phyloP scores from a whole-genome alignment of 2,113 vertebrate genomes.

The Eleginops maclovinus region DNA sequence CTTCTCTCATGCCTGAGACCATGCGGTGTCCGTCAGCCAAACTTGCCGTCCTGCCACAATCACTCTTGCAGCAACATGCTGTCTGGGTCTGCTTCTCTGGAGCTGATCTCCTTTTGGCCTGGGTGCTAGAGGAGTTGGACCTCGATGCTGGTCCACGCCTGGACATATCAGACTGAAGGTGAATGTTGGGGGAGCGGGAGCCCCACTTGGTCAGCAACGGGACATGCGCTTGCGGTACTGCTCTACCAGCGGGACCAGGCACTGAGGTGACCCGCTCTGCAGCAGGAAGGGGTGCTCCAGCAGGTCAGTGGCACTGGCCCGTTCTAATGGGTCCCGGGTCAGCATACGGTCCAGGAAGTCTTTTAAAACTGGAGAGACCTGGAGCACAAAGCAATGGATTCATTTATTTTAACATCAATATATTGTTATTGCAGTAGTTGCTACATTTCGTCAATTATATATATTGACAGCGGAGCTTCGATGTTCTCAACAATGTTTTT shows the following conservation, averaged over 20 bases:
- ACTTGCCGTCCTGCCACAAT: slow-evolving; percentile 39
- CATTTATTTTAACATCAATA: neutral
- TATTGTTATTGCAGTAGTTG: neutral
- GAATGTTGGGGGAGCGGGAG: slow-evolving; percentile 23
- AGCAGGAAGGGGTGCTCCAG: slow-evolving; percentile 97
- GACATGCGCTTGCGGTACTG: slow-evolving; percentile 94
- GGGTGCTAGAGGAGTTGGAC: slow-evolving; percentile 47
- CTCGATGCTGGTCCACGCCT: slow-evolving; percentile 46
- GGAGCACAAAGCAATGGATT: slow-evolving; percentile 24
- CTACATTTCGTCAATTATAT: neutral
- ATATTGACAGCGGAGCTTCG: neutral
- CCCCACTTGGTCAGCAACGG: slow-evolving; percentile 79
- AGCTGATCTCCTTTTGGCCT: slow-evolving; percentile 42
- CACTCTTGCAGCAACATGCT: slow-evolving; percentile 46
- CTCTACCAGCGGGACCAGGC: slow-evolving; percentile 96
- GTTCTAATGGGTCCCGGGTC: slow-evolving; percentile 91
- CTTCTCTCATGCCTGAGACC: slow-evolving; percentile 73
- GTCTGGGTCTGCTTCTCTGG: slow-evolving; percentile 50
- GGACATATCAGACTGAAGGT: slow-evolving; percentile 49
- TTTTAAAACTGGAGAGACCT: slow-evolving; percentile 95
- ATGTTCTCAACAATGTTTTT: neutral
- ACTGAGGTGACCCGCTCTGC: slow-evolving; percentile 95
- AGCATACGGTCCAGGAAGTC: slow-evolving; percentile 98
- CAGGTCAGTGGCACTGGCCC: slow-evolving; percentile 94
- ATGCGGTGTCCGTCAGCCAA: slow-evolving; percentile 58